Evolutionary conservation across 2,113 vertebrate species (phyloP).

Genomic region (Heloderma charlesbogerti): DNA sequence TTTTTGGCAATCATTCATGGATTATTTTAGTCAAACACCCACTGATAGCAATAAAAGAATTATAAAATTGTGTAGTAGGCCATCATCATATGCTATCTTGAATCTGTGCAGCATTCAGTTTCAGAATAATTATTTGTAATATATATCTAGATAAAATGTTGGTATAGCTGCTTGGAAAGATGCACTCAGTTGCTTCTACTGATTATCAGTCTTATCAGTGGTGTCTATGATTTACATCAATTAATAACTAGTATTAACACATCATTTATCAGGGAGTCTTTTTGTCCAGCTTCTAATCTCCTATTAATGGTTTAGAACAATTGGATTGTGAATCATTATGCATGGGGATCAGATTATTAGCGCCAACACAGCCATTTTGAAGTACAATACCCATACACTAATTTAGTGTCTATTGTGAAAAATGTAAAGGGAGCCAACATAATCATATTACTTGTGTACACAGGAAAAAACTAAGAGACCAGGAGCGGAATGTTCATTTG

Average conservation of each 20-base stretch:
- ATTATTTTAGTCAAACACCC: conserved; percentile 2
- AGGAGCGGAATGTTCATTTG: neutral
- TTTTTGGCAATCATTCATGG: neutral
- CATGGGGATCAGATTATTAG: conserved; percentile 1
- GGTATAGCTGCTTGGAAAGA: neutral
- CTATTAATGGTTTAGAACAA: conserved; percentile 1
- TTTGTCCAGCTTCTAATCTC: neutral
- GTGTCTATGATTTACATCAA: neutral
- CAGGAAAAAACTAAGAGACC: neutral
- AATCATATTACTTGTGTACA: neutral
- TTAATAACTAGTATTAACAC: neutral
- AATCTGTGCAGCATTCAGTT: neutral
- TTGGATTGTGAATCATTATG: conserved; percentile 3
- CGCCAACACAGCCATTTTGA: neutral
- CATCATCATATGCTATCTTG: neutral
- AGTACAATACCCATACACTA: neutral
- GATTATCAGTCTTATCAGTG: neutral
- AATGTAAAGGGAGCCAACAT: neutral
- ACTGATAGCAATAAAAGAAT: neutral
- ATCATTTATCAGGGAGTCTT: neutral
- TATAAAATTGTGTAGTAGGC: neutral
- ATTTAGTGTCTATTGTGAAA: neutral
- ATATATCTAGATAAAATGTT: neutral
- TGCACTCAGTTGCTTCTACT: neutral
- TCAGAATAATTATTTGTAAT: neutral